These are phyloP conservation scores for Paguma larvata DNA, from an alignment of 2,797 vertebrate species.

Conservation along the genomic window DNA sequence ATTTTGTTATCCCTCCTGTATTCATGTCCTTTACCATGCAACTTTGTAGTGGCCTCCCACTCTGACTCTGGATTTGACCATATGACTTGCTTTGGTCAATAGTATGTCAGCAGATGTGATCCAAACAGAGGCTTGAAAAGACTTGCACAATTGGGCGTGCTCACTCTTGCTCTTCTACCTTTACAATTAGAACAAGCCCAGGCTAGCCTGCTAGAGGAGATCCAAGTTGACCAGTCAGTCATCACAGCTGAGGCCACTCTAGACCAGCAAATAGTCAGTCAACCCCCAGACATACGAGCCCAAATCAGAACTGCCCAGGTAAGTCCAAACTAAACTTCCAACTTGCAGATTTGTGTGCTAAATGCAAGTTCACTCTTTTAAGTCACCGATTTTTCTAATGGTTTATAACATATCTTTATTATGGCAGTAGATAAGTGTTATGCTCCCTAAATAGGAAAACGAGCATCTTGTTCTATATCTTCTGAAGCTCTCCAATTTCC, in stretches of 20 bases:
- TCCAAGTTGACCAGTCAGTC: not conserved
- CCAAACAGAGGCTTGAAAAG: constrained; percentile 15
- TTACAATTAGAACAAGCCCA: not conserved
- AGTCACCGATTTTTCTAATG: not conserved
- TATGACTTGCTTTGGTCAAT: not conserved
- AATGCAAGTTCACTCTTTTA: not conserved
- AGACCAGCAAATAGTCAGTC: not conserved
- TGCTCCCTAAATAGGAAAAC: not conserved
- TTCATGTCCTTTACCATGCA: not conserved
- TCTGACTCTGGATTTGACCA: not conserved
- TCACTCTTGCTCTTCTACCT: not conserved
- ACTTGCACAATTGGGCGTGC: not conserved
- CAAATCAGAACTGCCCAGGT: not conserved
- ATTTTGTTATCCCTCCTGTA: not conserved
- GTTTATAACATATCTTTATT: not conserved
- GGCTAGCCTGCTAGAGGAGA: not conserved
- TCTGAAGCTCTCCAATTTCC: constrained; percentile 19
- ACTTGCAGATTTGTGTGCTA: not conserved
- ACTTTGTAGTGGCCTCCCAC: not conserved
- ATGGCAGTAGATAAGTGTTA: not conserved
- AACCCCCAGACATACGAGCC: not conserved
- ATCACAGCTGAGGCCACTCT: not conserved
- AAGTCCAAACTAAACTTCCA: not conserved
- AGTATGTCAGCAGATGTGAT: not conserved
- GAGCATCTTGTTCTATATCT: not conserved